Conservation (phyloP, 2,888 invertebrate genomes). For the Toxonevra muliebris region DNA sequence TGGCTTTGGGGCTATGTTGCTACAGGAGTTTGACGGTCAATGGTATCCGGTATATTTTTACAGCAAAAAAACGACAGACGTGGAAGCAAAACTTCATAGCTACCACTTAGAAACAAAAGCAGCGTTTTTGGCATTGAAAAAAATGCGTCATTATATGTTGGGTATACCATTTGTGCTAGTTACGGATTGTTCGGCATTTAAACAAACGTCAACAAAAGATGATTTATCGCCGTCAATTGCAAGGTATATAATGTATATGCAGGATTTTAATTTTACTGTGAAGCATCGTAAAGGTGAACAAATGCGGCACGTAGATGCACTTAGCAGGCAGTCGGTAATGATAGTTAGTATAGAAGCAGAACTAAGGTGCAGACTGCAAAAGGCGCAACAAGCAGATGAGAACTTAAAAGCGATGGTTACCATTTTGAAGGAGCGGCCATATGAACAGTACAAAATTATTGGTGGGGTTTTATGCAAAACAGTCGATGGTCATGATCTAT, state of each 20-base stretch:
- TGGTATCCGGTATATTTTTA: constrained; percentile 19
- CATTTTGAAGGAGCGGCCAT: constrained; percentile 12
- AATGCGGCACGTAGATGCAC: constrained; percentile 27
- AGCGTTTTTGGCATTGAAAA: constrained; percentile 32
- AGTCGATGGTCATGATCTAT: constrained; percentile 6
- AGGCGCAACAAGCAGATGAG: constrained; percentile 14
- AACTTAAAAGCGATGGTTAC: constrained; percentile 13
- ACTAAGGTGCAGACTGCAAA: constrained; percentile 3
- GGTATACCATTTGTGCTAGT: constrained; percentile 7
- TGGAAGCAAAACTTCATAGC: constrained; percentile 26
- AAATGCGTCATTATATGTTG: constrained; percentile 29
- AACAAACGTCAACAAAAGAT: not conserved
- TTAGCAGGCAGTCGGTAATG: constrained; percentile 12
- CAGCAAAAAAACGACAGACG: constrained; percentile 21
- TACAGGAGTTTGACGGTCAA: constrained; percentile 24
- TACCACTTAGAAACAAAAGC: constrained; percentile 34
- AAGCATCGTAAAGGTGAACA: constrained; percentile 10
- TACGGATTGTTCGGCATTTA: constrained; percentile 15
- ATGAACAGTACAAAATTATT: constrained; percentile 7
- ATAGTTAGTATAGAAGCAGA: constrained; percentile 6
- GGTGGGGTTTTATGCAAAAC: constrained; percentile 14
- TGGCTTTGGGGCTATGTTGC: constrained; percentile 33
- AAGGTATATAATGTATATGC: constrained; percentile 17
- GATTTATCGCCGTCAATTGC: not conserved
- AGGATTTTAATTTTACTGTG: constrained; percentile 7